Conservation (phyloP, 2,113 vertebrate species). For the Mormoops blainvillei region DNA sequence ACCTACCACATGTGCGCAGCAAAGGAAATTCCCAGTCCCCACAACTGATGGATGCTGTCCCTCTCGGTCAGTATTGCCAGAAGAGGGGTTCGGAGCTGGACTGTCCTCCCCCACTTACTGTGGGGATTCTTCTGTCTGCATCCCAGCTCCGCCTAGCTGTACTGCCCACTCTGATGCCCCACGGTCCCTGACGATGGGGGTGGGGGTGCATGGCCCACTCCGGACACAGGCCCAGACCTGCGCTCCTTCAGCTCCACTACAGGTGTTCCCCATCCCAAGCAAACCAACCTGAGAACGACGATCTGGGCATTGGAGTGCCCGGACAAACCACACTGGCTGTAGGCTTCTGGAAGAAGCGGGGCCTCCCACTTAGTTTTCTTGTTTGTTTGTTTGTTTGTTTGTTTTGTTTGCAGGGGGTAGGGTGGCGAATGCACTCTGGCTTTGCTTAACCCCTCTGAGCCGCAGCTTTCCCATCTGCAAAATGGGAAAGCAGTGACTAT, state of each 20-base stretch:
- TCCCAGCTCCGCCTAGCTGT: neutral
- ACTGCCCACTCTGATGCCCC: accelerated
- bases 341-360: neutral
- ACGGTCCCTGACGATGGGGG: accelerated
- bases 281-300: neutral
- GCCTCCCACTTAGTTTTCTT: neutral
- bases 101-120: neutral
- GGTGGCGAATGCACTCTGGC: neutral
- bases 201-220: neutral
- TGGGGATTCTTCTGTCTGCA: accelerated
- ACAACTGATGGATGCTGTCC: neutral
- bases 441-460: neutral
- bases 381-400: neutral
- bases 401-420: neutral
- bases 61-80: neutral
- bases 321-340: neutral
- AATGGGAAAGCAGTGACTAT: neutral
- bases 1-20: accelerated
- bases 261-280: neutral
- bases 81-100: neutral
- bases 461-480: neutral
- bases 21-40: neutral
- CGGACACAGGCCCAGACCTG: too few relatives aligned
- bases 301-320: neutral
- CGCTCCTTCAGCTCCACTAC: neutral